Evolutionary conservation across 2,888 invertebrate species (phyloP).

Genomic region (Crioceris asparagi): DNA sequence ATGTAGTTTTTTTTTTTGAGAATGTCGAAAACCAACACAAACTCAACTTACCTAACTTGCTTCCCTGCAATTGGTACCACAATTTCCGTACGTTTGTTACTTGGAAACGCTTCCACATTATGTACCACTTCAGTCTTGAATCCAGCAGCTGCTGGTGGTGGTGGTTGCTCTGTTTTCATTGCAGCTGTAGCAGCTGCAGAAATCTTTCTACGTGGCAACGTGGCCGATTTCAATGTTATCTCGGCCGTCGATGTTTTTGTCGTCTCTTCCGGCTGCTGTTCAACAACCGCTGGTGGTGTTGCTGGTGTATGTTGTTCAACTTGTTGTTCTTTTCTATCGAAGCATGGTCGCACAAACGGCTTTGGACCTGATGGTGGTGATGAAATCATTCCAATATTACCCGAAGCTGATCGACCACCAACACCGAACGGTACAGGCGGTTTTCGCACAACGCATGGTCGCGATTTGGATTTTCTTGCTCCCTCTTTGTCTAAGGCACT

Average conservation of each 20-base stretch:
- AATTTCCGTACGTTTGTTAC: slow-evolving; percentile 45
- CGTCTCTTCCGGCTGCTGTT: slow-evolving; percentile 27
- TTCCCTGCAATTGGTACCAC: slow-evolving; percentile 42
- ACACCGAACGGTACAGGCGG: slow-evolving; percentile 56
- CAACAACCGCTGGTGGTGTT: neutral
- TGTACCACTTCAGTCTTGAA: slow-evolving; percentile 53
- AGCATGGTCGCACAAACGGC: slow-evolving; percentile 25
- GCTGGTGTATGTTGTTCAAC: too few relatives aligned
- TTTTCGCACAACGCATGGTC: slow-evolving; percentile 42
- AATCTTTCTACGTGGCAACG: slow-evolving; percentile 53
- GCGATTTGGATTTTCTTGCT: slow-evolving; percentile 37
- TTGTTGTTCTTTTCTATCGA: slow-evolving; percentile 22
- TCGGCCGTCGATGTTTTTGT: slow-evolving; percentile 52
- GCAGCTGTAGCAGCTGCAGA: slow-evolving; percentile 29
- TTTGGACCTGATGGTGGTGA: slow-evolving; percentile 28
- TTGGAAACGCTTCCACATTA: slow-evolving; percentile 33
- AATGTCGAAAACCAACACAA: too few relatives aligned
- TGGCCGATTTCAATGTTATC: slow-evolving; percentile 56
- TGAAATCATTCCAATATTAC: slow-evolving; percentile 37
- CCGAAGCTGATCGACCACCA: slow-evolving; percentile 46
- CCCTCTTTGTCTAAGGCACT: slow-evolving; percentile 49
- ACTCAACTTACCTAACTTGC: too few relatives aligned
- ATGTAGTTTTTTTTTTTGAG: too few relatives aligned
- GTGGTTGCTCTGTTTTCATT: slow-evolving; percentile 28
- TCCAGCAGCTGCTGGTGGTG: slow-evolving; percentile 39